Conservation (phyloP, 2,797 vertebrate species). For the Semaprochilodus insignis region DNA sequence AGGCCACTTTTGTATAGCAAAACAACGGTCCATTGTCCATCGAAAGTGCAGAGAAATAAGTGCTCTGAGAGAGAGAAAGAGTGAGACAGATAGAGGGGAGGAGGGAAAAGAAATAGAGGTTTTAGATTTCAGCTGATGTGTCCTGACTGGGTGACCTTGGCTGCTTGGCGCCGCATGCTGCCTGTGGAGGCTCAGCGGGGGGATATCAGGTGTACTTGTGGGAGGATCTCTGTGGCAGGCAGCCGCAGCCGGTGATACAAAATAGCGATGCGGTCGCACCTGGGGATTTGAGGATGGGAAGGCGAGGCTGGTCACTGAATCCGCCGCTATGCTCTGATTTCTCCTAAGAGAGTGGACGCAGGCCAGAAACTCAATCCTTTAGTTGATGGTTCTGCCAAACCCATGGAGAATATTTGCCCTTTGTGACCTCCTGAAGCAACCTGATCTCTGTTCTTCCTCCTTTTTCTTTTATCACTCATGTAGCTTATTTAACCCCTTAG, state of each 20-base stretch:
- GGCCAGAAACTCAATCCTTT: slow-evolving; percentile 70
- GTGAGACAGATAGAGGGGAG: slow-evolving; percentile 23
- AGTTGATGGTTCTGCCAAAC: slow-evolving; percentile 35
- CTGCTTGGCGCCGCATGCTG: slow-evolving; percentile 61
- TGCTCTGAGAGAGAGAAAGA: slow-evolving; percentile 16
- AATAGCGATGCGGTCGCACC: slow-evolving; percentile 68
- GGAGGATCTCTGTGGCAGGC: slow-evolving; percentile 68
- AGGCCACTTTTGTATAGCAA: not conserved
- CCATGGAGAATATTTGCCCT: slow-evolving; percentile 5
- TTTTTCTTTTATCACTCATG: not conserved
- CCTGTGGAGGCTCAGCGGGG: slow-evolving; percentile 58
- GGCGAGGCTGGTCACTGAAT: slow-evolving; percentile 53
- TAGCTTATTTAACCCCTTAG: not conserved
- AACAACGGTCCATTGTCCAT: slow-evolving; percentile 3
- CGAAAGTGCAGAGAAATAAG: slow-evolving; percentile 3
- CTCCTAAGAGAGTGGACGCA: slow-evolving; percentile 74
- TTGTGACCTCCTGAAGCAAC: slow-evolving; percentile 20
- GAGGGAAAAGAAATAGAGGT: slow-evolving; percentile 54
- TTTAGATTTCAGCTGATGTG: slow-evolving; percentile 74
- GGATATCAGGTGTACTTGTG: slow-evolving; percentile 73
- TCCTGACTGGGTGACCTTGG: slow-evolving; percentile 74
- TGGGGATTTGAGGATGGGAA: slow-evolving; percentile 61
- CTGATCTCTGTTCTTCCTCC: not conserved
- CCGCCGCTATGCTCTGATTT: slow-evolving; percentile 67
- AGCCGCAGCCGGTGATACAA: slow-evolving; percentile 69